Evolutionary conservation across 2,113 vertebrate genomes (phyloP), one percentile per base, ranked within the genome.

Genomic region (Hypocryptadius cinnamomeus): DNA sequence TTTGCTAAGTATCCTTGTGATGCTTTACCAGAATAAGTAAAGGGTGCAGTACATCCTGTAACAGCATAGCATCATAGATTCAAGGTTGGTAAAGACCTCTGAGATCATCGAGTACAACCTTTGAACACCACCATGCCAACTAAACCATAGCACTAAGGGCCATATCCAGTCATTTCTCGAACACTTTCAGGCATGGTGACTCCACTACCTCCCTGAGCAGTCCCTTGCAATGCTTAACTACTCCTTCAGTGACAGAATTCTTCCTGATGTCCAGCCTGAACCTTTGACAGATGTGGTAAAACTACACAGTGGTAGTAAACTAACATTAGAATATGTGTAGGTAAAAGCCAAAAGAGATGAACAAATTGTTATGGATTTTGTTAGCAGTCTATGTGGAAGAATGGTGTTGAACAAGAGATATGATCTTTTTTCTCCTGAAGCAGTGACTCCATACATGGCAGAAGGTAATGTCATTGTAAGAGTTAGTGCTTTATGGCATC

Each of bases 91-190:
- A 59, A 65, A 51, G 22, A 28, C 27, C 44, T 57, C 18, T 9
- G 15, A 50, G 12, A 24, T 65, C 21, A 37, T 11, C 0, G 1
- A 37, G 18, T 59, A n/a, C 19, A 28, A 5, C 51, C 27, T 73
- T 51, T 80, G 27, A 57, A 28, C 15, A 51, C 3, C 27, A 33
- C 31, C 51, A 66, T 17, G 15, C 8, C 19, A 80, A 51, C 13
- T n/a, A 37, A 73, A 51, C 22, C 9, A 17, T 8, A 16, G 10
- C 23, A 33, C 13, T 51, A 24, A 59, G 44, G 20, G 19, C 27
- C 8, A 33, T 0, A 0, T 31, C 27, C 37, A 50, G 37, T 15
- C 3, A 5, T 64, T 56, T 56, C 35, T 8, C 56, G 20, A 64
- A 40, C 21, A 40, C 30, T 71, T 56, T 42, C 66, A 56, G 9